These are phyloP conservation scores for Turritopsis dohrnii DNA, from an alignment of 30 jellyfish, hydroid and myxozoan species.

Conservation along the genomic window DNA sequence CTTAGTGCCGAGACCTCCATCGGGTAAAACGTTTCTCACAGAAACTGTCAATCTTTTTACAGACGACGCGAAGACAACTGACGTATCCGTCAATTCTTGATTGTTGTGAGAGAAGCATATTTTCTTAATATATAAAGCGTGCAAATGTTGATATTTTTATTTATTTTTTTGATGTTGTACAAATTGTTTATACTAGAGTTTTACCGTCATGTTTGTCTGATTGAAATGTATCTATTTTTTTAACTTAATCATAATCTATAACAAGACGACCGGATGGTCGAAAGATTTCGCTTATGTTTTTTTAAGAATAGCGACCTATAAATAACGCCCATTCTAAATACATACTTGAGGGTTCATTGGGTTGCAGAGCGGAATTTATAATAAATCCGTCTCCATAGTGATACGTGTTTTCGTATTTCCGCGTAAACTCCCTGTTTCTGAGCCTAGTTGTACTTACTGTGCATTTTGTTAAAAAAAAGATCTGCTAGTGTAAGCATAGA, in stretches of 20 bases:
- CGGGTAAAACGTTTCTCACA: slow-evolving; percentile 12
- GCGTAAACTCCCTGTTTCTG: too few species aligned
- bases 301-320: too few species aligned
- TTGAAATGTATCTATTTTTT: neutral
- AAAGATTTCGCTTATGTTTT: too few species aligned
- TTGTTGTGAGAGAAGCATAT: neutral
- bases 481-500: too few species aligned
- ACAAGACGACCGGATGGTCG: too few species aligned
- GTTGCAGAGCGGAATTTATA: too few species aligned
- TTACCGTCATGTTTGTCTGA: neutral
- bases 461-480: too few species aligned
- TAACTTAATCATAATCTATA: neutral
- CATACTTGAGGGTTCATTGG: too few species aligned
- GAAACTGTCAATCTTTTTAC: neutral
- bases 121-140: neutral
- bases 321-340: too few species aligned
- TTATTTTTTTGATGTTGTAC: neutral
- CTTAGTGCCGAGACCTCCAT: slow-evolving; percentile 2
- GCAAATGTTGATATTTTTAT: neutral
- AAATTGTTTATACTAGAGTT: neutral
- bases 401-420: too few species aligned
- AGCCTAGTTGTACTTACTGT: too few species aligned
- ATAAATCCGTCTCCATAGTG: too few species aligned
- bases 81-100: neutral
- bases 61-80: neutral